A percentile compares a stretch with the other conserved stretches of the same genome.
Evolutionary conservation across 2,113 vertebrate genomes (phyloP).

Genomic region (Albula glossodonta): DNA sequence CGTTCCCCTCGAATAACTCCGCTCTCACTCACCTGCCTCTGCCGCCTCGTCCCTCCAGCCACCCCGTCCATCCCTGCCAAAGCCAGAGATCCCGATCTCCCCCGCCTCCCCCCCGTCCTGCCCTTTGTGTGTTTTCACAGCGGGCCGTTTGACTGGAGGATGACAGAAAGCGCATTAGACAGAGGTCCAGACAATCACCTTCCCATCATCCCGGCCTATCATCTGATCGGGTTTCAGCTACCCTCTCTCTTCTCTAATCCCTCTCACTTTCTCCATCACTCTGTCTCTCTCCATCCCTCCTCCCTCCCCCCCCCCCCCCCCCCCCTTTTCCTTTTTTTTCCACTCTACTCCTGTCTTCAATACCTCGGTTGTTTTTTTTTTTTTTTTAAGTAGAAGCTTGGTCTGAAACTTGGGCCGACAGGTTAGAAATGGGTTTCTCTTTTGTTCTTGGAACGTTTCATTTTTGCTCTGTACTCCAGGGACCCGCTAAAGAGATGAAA

Average conservation of each 20-base stretch:
- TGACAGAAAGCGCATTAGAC: not conserved
- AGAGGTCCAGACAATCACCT: not conserved
- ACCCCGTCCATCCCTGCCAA: not conserved
- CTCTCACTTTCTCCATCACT: not conserved
- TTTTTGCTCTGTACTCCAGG: not conserved
- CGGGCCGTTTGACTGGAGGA: not conserved
- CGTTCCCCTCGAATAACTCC: constrained; percentile 39
- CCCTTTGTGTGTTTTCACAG: not conserved
- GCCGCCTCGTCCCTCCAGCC: not conserved
- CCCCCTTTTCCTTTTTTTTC: not conserved
- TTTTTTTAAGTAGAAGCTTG: not conserved
- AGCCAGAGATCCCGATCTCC: not conserved
- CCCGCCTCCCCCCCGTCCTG: not conserved
- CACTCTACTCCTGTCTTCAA: not conserved
- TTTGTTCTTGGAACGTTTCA: not conserved
- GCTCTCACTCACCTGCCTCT: not conserved
- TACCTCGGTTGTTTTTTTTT: not conserved
- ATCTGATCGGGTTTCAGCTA: constrained; percentile 1
- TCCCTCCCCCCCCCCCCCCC: not conserved
- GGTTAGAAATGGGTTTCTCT: not conserved
- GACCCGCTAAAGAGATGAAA: not conserved
- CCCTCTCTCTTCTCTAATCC: not conserved
- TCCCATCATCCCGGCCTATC: not conserved
- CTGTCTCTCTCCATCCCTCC: not conserved
- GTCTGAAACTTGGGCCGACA: not conserved